Base-by-base conservation (phyloP, 2,113 vertebrate genomes). In the Hippocampus comes region DNA sequence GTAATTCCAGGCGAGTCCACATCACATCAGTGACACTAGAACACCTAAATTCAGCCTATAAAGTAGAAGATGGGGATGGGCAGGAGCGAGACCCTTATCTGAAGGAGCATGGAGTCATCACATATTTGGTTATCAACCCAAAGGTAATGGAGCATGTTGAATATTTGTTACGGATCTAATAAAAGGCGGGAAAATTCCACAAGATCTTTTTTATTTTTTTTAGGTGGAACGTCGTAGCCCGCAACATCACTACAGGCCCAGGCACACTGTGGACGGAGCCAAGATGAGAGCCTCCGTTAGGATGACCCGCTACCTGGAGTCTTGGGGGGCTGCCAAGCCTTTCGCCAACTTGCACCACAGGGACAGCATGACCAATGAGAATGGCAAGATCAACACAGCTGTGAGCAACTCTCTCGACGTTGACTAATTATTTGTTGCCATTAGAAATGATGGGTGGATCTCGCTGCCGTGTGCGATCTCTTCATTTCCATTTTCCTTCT, bases 291-390 rank as follows among this genome's bases (percentile, higher is more conserved):
- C 96, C 0, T 98, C 97, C 0, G 96, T 99, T 57, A 93, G 97
- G 87, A 98, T 99, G 97, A 99, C 97, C 60, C 94, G 96, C 43
- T 99, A 99, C 84, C 89, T 99, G 90, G 96, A 99, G 81, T 99
- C 97, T 9, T 99, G 97, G 97, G 96, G 97, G 70, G 97, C 97
- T 1, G 97, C 96, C 86, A 99, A 99, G 82, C 97, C 97, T 0
- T 99, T 99, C 21, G 97, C 97, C 67, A 96, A 99, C 83, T 86
- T 99, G 73, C 96, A 98, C 73, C 96, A 98, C 91, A 91, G 96
- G 70, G 97, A 98, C 92, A 99, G 96, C 92, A 97, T 99, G 96
- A 97, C 95, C 82, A 98, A 96, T 0, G 97, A 99, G 90, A 98
- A 98, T 0, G 96, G 96, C 87, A 97, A 97, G 91, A 99, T 99